Evolutionary conservation across 1,140 invertebrate genomes (phyloP), one percentile per base, ranked within the genome.

Genomic region (Leptoteleia sp.): DNA sequence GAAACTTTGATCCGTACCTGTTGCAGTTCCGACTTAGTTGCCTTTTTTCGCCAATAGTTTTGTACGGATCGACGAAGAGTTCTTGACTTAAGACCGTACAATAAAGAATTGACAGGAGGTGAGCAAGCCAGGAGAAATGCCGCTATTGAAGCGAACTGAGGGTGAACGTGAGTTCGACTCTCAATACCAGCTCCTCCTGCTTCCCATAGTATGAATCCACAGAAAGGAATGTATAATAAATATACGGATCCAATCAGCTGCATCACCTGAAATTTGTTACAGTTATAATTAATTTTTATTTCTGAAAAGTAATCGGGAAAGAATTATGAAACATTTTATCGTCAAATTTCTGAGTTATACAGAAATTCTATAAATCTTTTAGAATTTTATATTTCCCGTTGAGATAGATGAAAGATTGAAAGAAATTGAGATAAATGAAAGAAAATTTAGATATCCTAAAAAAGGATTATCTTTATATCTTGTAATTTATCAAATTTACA

Each of bases 11-110:
- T 15, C 31, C 16, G 43, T 82, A 89, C 94, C 83, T 94, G 93
- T 72, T 94, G 93, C 25, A 95, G 90, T 83, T 95, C 94, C 76
- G 92, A 93, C 82, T 94, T 94, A 0, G 93, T 94, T 84, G 94
- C 91, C 86, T 95, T 92, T 87, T 95, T 95, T n/a, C 94, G 89
- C 91, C 93, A 93, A 82, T 95, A 95, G 80, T 95, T 95, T 75
- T 93, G 91, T 57, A 96, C 92, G 22, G 94, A 93, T 82, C 93
- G 92, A 70, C 92, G 89, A 8, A 94, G 84, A 0, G 91, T 91
- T 85, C 93, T 92, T 82, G 93, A 95, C 83, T 94, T 93, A 37
- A 95, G 90, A 12, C 94, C 94, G 85, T 96, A 95, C 5, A 96
- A 87, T 16, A 95, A 91, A 2, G 92, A 93, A 81, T 96, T 95